These are phyloP conservation scores for Pachyuromys duprasi DNA, from an alignment of 2,797 vertebrate species.

Conservation along the genomic window DNA sequence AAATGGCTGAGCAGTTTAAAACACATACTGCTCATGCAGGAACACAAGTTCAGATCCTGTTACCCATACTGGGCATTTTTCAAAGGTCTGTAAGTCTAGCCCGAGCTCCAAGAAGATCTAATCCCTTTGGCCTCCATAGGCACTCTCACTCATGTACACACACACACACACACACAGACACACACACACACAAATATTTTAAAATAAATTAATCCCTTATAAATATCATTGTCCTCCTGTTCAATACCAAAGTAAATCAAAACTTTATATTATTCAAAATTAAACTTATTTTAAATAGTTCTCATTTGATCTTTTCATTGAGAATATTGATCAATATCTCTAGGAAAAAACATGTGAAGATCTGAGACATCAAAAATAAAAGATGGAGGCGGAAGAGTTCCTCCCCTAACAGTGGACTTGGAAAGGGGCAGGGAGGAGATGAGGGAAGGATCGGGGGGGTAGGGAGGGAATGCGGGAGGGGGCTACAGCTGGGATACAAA, in stretches of 20 bases:
- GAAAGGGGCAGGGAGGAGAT: no score
- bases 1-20: background rate
- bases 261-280: background rate
- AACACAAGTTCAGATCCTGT: background rate
- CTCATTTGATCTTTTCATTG: background rate
- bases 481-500: no score
- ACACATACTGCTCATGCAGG: background rate
- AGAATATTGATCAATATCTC: background rate
- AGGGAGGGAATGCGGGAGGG: no score
- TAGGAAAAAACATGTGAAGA: background rate
- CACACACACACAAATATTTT: background rate
- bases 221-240: background rate
- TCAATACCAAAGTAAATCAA: conserved; percentile 8
- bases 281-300: background rate
- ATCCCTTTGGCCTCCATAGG: background rate
- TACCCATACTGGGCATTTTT: background rate
- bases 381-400: no score
- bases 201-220: background rate
- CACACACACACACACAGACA: no score
- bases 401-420: no score
- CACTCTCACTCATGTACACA: background rate
- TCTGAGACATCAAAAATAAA: background rate
- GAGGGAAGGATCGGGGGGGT: no score
- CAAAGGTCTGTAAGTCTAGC: background rate
- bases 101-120: accelerated